Base-by-base conservation (phyloP, 2,888 invertebrate species). In the Epirrhoe alternata region DNA sequence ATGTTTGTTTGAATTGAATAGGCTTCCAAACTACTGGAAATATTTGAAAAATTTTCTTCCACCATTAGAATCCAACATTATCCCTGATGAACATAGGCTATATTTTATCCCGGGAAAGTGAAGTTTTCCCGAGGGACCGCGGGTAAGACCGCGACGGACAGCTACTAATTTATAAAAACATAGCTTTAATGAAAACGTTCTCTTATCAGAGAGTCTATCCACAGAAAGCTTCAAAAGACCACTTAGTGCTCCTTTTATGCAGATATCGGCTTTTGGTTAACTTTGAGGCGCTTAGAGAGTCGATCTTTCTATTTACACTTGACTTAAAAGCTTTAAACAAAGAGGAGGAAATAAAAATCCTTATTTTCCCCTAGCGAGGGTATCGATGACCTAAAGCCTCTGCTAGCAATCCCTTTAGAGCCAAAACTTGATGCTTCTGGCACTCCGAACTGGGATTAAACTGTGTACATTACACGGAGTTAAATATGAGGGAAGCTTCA, bases 401-500 rank as follows among this genome's bases (percentile, higher is more conserved):
- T 47, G 53, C 64, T 17, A 24, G 57, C 70, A 74, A 78, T 79
- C 79, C 74, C 74, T 78, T 80, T 79, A 78, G 51, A 68, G 64
- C 67, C 68, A 71, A 65, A 76, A 74, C 74, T 76, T 73, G 67
- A 61, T 61, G 69, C 66, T 64, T 30, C 61, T 60, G 61, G 54
- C 64, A 59, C 68, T 50, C 53, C 70, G 69, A 73, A 61, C 69
- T 68, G 55, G 70, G 73, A 72, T 71, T 71, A 74, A 71, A 68
- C 68, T 73, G 73, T 73, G 68, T 71, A 64, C 73, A 63, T 64
- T 54, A 63, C 70, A 66, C 58, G 58, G 72, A 72, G 33, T 52
- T 68, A 67, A 33, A 68, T 30, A 52, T 14, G 38, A 64, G 56
- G 57, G 64, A 66, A 53, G 54, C 47, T 62, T 60, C 31, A 12